phyloP scores from a whole-genome alignment of 2,797 vertebrate genomes.

The Leptodactylus fallax region DNA sequence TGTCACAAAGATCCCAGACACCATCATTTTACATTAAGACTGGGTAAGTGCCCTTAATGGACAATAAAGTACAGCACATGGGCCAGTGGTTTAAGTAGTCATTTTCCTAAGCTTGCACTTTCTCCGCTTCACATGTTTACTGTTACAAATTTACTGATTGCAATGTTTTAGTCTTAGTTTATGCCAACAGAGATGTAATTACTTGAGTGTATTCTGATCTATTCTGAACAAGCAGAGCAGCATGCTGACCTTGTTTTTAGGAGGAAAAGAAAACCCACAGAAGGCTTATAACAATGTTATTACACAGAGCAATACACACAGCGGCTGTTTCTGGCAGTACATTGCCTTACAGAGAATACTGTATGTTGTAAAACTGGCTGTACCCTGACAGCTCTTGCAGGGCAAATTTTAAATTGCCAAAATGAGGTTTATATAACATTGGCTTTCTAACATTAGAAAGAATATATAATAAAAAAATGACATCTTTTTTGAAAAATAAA shows the following conservation, averaged over 20 bases:
- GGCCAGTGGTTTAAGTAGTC: background rate
- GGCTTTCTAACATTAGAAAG: background rate
- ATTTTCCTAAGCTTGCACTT: background rate
- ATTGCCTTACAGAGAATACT: no score
- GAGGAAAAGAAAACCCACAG: background rate
- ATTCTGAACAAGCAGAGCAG: background rate
- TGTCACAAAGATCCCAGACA: background rate
- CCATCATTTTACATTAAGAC: background rate
- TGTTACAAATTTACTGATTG: background rate
- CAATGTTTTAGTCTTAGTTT: background rate
- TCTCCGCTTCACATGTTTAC: background rate
- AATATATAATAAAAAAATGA: background rate
- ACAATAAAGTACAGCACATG: background rate
- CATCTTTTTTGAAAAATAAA: background rate
- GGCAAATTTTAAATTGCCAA: background rate
- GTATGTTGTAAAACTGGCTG: background rate
- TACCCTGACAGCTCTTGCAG: background rate
- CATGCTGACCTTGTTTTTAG: background rate
- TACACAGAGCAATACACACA: background rate
- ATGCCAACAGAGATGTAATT: background rate
- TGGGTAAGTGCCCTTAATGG: background rate
- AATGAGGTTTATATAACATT: background rate
- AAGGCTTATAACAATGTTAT: background rate
- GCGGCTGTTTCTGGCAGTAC: background rate
- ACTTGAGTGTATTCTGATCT: background rate